These are phyloP conservation scores for Temnothorax rugatulus DNA, from an alignment of 2,888 invertebrate species.

Conservation along the genomic window DNA sequence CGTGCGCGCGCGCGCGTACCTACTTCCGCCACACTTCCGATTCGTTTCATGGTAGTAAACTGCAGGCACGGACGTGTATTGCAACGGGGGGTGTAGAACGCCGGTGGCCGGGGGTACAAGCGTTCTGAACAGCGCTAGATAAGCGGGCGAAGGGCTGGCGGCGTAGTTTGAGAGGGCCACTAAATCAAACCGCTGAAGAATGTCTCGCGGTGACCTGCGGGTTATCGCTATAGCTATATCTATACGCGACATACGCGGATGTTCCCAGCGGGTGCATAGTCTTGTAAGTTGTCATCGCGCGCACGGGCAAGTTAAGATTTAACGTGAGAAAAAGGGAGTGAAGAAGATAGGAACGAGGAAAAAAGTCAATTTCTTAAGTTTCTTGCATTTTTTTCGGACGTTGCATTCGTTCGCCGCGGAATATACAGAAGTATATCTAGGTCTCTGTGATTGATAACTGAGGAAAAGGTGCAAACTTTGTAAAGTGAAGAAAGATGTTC, in stretches of 20 bases:
- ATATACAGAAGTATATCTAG: background rate
- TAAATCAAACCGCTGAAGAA: conserved; percentile 75
- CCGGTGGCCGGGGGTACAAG: background rate
- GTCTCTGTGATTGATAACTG: background rate
- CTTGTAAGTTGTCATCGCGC: conserved; percentile 43
- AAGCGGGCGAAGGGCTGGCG: background rate
- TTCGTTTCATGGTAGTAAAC: conserved; percentile 38
- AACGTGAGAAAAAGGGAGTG: background rate
- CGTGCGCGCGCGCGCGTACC: conserved; percentile 9
- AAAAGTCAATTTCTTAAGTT: conserved; percentile 7
- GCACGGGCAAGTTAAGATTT: conserved; percentile 27
- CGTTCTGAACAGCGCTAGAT: conserved; percentile 37
- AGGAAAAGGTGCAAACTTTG: background rate
- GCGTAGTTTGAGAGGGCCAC: conserved; percentile 53
- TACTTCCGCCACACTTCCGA: conserved; percentile 41
- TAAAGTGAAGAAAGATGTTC: background rate
- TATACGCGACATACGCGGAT: conserved; percentile 50
- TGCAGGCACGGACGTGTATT: conserved; percentile 14
- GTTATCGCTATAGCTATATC: conserved; percentile 55
- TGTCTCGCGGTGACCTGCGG: conserved; percentile 77
- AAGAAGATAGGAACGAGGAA: background rate
- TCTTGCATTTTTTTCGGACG: background rate
- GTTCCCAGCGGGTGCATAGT: conserved; percentile 23
- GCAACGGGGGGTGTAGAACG: background rate
- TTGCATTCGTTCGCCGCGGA: background rate